Base-by-base conservation (phyloP, 2,113 vertebrate genomes). In the Alosa alosa region DNA sequence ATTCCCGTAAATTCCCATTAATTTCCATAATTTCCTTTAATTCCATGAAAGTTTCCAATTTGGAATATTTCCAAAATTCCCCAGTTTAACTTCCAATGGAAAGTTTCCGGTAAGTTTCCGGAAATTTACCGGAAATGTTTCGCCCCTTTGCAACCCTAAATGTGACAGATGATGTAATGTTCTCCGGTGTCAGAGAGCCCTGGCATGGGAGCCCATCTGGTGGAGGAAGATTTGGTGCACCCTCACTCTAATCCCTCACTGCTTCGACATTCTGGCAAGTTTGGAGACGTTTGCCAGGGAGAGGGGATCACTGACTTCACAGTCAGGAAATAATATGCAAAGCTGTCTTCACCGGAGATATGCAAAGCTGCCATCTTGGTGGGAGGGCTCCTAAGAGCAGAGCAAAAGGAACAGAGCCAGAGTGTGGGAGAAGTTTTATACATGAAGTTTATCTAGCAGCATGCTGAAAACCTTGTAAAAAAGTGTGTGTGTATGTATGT, bases 361-460 rank as follows among this genome's bases (percentile, higher is more conserved):
- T 78, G 72, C 72, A 39, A 78, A 78, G 72, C 72, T 78, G 72
- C 72, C 36, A 78, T 13, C 10, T 39, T 78, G 64, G 64, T 72
- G 72, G 72, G 36, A 78, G 3, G 72, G 9, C 72, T 78, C 31
- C 72, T 6, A 72, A 41, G 11, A 68, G 72, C 11, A 78, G 36
- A 11, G 72, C 13, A 78, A 39, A 36, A 78, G 72, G 13, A 39
- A 78, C 3, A 17, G 0, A n/a, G 60, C n/a, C 22, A 9, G 31
- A 17, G 72, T 78, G 72, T 44, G 18, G 18, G 3, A 6, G 55
- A 22, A 22, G 55, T 55, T 15, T 15, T 55, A 55, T 55, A 55
- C 52, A 55, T 18, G 15, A 22, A 22, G 55, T 60, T 60, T 60
- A 60, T 60, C 18, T 60, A 60, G 55, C 20, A 60, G 20, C 55